Evolutionary conservation across 2,797 vertebrate species (phyloP), one percentile per base, ranked within the genome.

Genomic region (Cirrhinus molitorella): DNA sequence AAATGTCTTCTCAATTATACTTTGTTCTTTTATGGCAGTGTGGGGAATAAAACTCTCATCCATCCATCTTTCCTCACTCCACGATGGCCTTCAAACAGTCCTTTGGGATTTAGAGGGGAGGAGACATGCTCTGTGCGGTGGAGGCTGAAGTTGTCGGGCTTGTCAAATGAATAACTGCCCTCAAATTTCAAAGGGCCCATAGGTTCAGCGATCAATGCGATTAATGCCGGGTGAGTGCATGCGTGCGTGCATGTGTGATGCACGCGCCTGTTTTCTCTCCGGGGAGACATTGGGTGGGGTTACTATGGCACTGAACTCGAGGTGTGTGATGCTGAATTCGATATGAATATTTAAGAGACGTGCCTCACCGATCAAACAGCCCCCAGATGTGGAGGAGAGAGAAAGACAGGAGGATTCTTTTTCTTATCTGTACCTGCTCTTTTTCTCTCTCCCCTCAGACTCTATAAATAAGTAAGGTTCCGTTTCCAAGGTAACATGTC

Each of bases 401-500:
- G 80, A 65, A 65, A 73, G 17, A 83, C 19, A 57, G 23, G 23
- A 45, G 72, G 28, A 43, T 83, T 83, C 49, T 75, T 45, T 66
- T 72, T 63, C 61, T 59, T 83, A 75, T 80, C 75, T 71, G 7
- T 79, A 70, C 45, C 14, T 77, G 40, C 59, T 68, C 57, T 85
- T n/a, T 71, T 66, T 75, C 80, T 90, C 90, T 90, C 47, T 90
- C 88, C 89, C 79, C 83, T 84, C 80, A 37, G 88, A 86, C 91
- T 91, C 93, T 94, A 94, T 94, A 94, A 96, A 94, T 95, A 95
- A 93, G 93, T 92, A 94, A 94, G 92, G 91, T 93, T 91, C 92
- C 89, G 95, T 96, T 96, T 94, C 95, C 95, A 94, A 92, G 95
- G 94, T 94, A 95, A 96, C 94, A 90, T 91, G 90, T 94, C 94